phyloP scores from a whole-genome alignment of 2,113 vertebrate species.

The Salvator merianae region DNA sequence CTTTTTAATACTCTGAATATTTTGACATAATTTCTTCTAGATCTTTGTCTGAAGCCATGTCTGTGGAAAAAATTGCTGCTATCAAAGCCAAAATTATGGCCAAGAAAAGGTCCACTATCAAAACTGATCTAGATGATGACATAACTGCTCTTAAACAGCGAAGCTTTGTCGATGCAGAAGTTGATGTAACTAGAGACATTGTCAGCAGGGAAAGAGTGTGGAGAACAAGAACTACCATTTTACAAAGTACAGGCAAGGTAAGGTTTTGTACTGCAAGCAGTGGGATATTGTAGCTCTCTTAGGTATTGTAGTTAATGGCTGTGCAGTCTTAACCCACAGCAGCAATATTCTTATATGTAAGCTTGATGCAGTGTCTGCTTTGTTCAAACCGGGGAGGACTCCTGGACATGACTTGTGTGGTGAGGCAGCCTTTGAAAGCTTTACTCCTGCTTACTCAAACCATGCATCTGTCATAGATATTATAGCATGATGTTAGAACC shows the following conservation, averaged over 20 bases:
- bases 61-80: conserved; percentile 98
- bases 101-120: conserved; percentile 98
- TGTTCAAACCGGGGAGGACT: no score
- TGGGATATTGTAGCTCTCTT: not conserved
- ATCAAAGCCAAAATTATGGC: conserved; percentile 99
- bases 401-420: no score
- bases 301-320: not conserved
- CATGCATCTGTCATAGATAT: no score
- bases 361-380: no score
- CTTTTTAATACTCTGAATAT: conserved; percentile 7
- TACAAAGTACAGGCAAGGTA: conserved; percentile 98
- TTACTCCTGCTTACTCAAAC: no score
- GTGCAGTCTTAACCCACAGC: no score
- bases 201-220: conserved; percentile 97
- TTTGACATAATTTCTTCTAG: conserved; percentile 70
- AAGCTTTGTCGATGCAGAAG: conserved; percentile 97
- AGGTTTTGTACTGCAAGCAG: conserved; percentile 27
- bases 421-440: no score
- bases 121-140: conserved; percentile 96
- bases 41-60: conserved; percentile 98
- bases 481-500: no score
- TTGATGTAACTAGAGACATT: conserved; percentile 97
- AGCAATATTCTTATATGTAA: no score
- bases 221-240: conserved; percentile 96
- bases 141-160: conserved; percentile 95